Conservation (phyloP, 2,888 invertebrate species). For the Phragmatobia fuliginosa region DNA sequence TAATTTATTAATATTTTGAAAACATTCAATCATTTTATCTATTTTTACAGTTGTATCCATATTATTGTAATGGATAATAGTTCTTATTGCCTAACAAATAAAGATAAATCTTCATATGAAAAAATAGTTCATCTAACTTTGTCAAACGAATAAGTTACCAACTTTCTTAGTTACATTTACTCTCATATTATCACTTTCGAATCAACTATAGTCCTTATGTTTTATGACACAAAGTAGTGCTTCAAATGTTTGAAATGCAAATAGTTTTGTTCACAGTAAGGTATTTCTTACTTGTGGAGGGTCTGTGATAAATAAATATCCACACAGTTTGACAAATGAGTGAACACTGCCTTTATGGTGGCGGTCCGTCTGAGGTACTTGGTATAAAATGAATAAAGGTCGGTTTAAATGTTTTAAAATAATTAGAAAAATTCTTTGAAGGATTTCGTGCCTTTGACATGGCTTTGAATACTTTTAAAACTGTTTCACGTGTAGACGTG, state of each 20-base stretch:
- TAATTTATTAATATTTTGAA: constrained; percentile 73
- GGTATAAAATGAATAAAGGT: constrained; percentile 50
- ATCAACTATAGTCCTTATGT: constrained; percentile 47
- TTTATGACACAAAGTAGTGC: constrained; percentile 25
- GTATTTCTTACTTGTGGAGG: constrained; percentile 78
- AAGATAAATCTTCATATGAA: constrained; percentile 6
- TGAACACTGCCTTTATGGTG: constrained; percentile 77
- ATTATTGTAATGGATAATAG: constrained; percentile 5
- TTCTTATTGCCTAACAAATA: constrained; percentile 22
- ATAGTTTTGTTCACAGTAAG: constrained; percentile 53
- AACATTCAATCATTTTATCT: constrained; percentile 7
- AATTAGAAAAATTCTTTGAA: constrained; percentile 49
- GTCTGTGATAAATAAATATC: constrained; percentile 84
- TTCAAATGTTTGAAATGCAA: constrained; percentile 14
- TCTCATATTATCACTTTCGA: not conserved
- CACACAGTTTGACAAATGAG: constrained; percentile 83
- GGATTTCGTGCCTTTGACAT: constrained; percentile 20
- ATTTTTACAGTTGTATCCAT: not conserved
- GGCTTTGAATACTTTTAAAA: constrained; percentile 9
- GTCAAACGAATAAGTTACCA: constrained; percentile 36
- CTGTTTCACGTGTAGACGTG: not conserved
- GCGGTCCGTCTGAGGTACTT: constrained; percentile 60
- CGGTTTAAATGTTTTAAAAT: constrained; percentile 50
- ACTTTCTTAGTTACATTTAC: constrained; percentile 26
- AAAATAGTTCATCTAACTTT: constrained; percentile 27